Evolutionary conservation across 2,797 vertebrate species (phyloP).

Genomic region (Galago senegalensis): DNA sequence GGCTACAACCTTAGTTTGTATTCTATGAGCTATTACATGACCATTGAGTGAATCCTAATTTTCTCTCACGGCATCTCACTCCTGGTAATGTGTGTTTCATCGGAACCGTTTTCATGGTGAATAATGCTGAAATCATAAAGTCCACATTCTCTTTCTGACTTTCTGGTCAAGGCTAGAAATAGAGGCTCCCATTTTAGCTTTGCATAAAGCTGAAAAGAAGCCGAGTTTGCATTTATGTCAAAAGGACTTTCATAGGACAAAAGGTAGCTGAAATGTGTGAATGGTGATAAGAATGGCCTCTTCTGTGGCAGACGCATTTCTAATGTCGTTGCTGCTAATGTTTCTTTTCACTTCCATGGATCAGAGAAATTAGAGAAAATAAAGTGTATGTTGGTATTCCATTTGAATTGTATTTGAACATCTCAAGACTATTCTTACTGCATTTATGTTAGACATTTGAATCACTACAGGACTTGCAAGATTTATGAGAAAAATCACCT

Average conservation of each 20-base stretch:
- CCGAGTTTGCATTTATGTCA: conserved; percentile 73
- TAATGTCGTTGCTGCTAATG: conserved; percentile 61
- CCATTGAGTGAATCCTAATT: conserved; percentile 74
- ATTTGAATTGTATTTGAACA: conserved; percentile 63
- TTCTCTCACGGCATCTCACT: conserved; percentile 68
- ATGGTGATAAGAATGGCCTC: conserved; percentile 76
- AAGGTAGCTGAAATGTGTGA: conserved; percentile 76
- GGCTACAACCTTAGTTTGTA: conserved; percentile 63
- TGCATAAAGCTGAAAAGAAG: conserved; percentile 68
- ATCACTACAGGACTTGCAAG: background rate
- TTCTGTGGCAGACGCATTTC: conserved; percentile 56
- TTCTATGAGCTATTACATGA: conserved; percentile 52
- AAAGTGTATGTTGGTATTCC: conserved; percentile 63
- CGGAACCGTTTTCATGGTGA: conserved; percentile 68
- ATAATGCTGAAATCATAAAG: conserved; percentile 57
- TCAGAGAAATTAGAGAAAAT: conserved; percentile 76
- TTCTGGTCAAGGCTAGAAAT: conserved; percentile 75
- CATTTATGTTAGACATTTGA: conserved; percentile 36
- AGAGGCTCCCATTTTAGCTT: conserved; percentile 74
- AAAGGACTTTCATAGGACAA: conserved; percentile 68
- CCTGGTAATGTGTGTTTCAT: conserved; percentile 47
- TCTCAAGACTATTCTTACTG: background rate
- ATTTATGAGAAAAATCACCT: conserved; percentile 33
- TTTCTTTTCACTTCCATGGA: conserved; percentile 25
- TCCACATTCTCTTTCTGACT: conserved; percentile 66